Percentiles rank a stretch among this genome's conserved stretches.
phyloP scores from a whole-genome alignment of 1,140 invertebrate species.

The Onthophagus taurus region DNA sequence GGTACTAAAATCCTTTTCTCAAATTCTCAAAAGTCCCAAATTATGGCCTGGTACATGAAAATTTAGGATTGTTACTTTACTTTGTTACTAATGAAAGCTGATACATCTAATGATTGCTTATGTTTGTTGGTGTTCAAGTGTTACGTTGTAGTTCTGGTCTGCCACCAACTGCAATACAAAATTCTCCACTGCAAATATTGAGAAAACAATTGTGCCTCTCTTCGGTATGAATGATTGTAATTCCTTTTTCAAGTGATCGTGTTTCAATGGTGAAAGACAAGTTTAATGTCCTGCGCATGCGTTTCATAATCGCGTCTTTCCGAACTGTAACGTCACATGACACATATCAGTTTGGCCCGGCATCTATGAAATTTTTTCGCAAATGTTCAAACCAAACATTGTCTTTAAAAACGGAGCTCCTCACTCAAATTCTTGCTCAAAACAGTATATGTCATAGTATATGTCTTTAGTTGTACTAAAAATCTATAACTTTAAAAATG shows the following conservation, averaged over 20 bases:
- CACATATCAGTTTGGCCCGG: too few relatives aligned
- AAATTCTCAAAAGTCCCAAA: too few relatives aligned
- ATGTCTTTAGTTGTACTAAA: too few relatives aligned
- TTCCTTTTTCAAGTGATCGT: conserved; percentile 15
- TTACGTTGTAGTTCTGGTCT: conserved; percentile 13
- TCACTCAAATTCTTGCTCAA: too few relatives aligned
- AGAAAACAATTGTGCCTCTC: conserved; percentile 15
- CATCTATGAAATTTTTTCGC: too few relatives aligned
- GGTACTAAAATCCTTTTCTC: too few relatives aligned
- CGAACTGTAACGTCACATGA: conserved; percentile 2
- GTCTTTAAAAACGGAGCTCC: too few relatives aligned
- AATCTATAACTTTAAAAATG: too few relatives aligned
- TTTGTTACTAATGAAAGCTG: conserved; percentile 8
- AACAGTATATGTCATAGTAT: too few relatives aligned
- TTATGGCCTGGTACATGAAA: too few relatives aligned
- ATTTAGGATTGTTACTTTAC: conserved; percentile 15
- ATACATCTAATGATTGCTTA: conserved; percentile 13
- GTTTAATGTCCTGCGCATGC: conserved; percentile 4
- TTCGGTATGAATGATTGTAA: conserved; percentile 15
- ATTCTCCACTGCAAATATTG: conserved; percentile 17
- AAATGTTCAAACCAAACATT: too few relatives aligned
- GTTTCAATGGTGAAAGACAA: background rate
- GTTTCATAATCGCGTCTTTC: conserved; percentile 8
- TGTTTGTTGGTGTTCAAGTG: conserved; percentile 15
- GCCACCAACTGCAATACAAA: conserved; percentile 15